Base-by-base conservation (phyloP, 2,113 vertebrate species). In the Regulus satrapa region DNA sequence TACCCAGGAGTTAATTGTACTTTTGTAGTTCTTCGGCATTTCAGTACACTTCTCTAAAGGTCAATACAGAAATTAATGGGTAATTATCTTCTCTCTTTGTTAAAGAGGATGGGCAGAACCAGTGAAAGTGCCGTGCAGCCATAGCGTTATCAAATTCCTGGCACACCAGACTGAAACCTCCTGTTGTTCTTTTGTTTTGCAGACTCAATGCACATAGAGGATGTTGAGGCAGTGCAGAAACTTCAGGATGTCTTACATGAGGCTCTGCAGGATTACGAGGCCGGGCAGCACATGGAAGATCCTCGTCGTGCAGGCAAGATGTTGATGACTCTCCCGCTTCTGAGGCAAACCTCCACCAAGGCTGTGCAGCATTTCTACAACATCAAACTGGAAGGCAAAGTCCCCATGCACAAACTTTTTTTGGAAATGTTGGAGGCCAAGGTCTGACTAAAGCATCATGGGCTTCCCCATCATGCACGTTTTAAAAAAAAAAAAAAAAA, bases 401-500 rank as follows among this genome's bases (percentile, higher is more conserved):
- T 99, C 94, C 99, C 99, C 97, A 99, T 99, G 99, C 99, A 99
- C 99, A 99, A 99, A 99, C 99, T 99, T 96, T 99, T 99, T 98
- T 98, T 99, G 99, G 99, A 99, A 99, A 99, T 99, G 98, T 99
- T 99, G 97, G 99, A 99, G 98, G 99, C 99, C 97, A 99, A 99
- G 98, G 99, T 99, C 97, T 99, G 99, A 99, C 98, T 98, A 97
- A 97, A 95, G 97, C 95, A 94, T 94, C 96, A 97, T 64, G 88
- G 96, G 97, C 97, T 97, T 96, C 97, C 97, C 96, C 94, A 72
- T 90, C 83, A 97, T 97, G 96, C 97, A 97, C 95, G 97, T 95
- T 95, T 97, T 97, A 94, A 97, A 97, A 88, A 95, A 97, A 92
- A 97, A 82, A 94, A 80, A 94, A 92, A 96, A 96, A 81, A 96